Percentiles rank a stretch among this genome's conserved stretches.
phyloP scores from a whole-genome alignment of 2,888 invertebrate species.

The Abrostola tripartita region DNA sequence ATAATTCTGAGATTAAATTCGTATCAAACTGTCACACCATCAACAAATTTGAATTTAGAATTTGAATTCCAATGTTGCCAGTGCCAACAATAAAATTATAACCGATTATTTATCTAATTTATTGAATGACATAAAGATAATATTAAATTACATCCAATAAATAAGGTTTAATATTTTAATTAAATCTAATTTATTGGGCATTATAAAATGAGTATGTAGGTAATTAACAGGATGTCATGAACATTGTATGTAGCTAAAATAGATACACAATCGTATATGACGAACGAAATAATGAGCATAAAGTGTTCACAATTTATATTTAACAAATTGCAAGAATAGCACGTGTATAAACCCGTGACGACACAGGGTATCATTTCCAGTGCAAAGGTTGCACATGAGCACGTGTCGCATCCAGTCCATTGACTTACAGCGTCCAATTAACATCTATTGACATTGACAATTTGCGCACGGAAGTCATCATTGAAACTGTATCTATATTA shows the following conservation, averaged over 20 bases:
- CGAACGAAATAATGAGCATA: neutral
- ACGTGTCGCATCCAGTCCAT: slow-evolving; percentile 26
- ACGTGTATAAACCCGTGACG: slow-evolving; percentile 30
- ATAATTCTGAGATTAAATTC: neutral
- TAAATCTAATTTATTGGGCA: neutral
- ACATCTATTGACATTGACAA: slow-evolving; percentile 33
- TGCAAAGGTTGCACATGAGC: slow-evolving; percentile 14
- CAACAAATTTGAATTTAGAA: neutral
- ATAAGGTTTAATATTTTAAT: neutral
- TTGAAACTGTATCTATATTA: neutral
- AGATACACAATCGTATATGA: neutral
- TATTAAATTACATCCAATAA: neutral
- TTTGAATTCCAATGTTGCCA: neutral
- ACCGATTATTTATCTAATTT: neutral
- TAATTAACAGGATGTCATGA: neutral
- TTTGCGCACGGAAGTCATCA: slow-evolving; percentile 11
- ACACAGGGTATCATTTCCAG: neutral
- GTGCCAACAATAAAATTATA: neutral
- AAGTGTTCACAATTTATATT: slow-evolving; percentile 5
- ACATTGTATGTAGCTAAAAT: neutral
- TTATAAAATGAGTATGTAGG: neutral
- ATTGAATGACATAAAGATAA: neutral
- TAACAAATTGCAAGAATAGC: slow-evolving; percentile 1
- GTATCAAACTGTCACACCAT: neutral
- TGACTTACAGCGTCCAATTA: slow-evolving; percentile 41